phyloP scores from a whole-genome alignment of 2,797 vertebrate species.

The Lepus oiostolus region DNA sequence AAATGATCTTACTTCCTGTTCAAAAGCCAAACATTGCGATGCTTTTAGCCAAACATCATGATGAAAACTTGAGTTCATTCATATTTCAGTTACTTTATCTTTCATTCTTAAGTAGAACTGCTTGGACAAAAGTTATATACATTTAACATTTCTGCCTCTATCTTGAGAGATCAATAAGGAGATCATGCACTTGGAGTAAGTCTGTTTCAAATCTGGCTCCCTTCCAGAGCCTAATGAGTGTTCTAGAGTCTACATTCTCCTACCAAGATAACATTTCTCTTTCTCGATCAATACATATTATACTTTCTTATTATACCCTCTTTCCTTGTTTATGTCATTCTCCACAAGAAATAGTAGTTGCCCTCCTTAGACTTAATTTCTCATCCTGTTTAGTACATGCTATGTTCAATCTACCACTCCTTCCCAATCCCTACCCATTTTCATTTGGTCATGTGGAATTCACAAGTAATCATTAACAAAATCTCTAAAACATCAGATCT shows the following conservation, averaged over 20 bases:
- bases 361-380: neutral
- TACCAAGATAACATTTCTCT: neutral
- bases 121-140: neutral
- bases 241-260: neutral
- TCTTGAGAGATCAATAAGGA: neutral
- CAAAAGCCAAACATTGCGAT: neutral
- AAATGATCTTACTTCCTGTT: constrained; percentile 17
- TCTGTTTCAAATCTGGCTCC: neutral
- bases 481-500: neutral
- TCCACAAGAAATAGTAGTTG: neutral
- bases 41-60: constrained; percentile 20
- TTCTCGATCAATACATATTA: no score
- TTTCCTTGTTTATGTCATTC: neutral
- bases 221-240: neutral
- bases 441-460: neutral
- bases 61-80: neutral
- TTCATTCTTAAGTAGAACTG: neutral
- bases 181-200: neutral
- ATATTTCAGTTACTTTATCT: neutral
- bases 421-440: neutral
- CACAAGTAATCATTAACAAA: neutral
- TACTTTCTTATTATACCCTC: neutral
- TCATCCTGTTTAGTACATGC: neutral
- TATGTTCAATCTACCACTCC: neutral
- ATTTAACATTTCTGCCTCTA: neutral